Evolutionary conservation across 2,888 invertebrate genomes (phyloP).

Genomic region (Nemotelus pantherinus): DNA sequence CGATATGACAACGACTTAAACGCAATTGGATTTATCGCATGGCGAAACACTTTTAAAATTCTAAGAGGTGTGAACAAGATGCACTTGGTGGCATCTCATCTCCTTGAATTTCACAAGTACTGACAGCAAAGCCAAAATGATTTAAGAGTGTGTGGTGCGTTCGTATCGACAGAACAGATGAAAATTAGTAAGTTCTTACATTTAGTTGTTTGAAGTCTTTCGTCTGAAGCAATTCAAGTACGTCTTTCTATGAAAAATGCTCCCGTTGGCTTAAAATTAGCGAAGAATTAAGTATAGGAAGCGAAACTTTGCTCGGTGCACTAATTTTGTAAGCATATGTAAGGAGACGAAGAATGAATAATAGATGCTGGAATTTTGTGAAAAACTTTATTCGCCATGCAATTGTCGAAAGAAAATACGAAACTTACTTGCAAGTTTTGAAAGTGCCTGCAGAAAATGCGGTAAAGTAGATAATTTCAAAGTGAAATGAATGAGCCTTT

Average conservation of each 20-base stretch:
- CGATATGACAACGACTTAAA: neutral
- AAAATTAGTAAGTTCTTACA: neutral
- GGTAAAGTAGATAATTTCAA: too few species aligned
- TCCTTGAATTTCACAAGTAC: neutral
- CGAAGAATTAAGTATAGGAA: too few species aligned
- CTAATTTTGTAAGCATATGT: too few species aligned
- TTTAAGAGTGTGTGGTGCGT: neutral
- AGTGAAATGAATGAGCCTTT: too few species aligned
- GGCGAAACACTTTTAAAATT: neutral
- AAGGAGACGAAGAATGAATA: too few species aligned
- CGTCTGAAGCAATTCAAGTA: neutral
- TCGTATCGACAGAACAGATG: neutral
- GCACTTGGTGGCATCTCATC: neutral
- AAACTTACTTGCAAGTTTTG: too few species aligned
- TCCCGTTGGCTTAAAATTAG: too few species aligned
- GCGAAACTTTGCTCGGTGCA: too few species aligned
- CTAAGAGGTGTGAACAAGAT: constrained; percentile 13
- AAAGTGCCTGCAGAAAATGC: too few species aligned
- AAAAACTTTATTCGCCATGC: too few species aligned
- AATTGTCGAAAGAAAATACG: too few species aligned
- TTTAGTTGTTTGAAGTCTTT: neutral
- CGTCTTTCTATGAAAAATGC: neutral
- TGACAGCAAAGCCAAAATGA: neutral
- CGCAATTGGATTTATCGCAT: neutral
- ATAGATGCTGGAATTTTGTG: too few species aligned